A percentile compares a stretch with the other conserved stretches of the same genome.
These are phyloP conservation scores for Patiria pectinifera DNA, from an alignment of 53 echinoderm and acorn worm species.

Conservation along the genomic window DNA sequence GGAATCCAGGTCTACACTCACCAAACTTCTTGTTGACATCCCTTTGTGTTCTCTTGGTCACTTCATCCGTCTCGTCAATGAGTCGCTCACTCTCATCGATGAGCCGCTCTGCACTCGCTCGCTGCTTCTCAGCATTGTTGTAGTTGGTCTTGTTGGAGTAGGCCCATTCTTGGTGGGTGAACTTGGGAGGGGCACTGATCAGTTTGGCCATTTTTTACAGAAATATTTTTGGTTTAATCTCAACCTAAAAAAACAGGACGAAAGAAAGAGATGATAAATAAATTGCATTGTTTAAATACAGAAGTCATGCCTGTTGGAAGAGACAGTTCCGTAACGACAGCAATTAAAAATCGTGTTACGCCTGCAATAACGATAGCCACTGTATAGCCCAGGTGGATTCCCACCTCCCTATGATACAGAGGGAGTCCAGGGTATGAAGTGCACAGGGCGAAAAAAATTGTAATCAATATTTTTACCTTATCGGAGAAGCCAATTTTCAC, in stretches of 20 bases:
- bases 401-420: too few species aligned
- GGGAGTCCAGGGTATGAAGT: too few species aligned
- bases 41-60: conserved; percentile 91
- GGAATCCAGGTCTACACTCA: conserved; percentile 26
- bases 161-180: conserved; percentile 91
- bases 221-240: neutral
- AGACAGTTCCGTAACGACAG: too few species aligned
- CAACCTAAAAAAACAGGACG: neutral
- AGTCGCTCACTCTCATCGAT: conserved; percentile 92
- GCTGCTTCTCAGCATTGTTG: conserved; percentile 97
- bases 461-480: too few species aligned
- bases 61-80: conserved; percentile 95
- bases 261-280: too few species aligned
- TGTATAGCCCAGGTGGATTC: too few species aligned
- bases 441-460: too few species aligned
- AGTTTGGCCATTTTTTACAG: conserved; percentile 86
- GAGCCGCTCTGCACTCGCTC: conserved; percentile 92
- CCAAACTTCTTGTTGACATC: conserved; percentile 99
- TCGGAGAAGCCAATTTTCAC: too few species aligned
- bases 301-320: too few species aligned
- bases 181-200: conserved; percentile 87
- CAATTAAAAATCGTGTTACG: too few species aligned
- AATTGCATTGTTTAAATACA: too few species aligned
- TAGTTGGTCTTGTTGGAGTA: conserved; percentile 95
- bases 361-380: too few species aligned